Conservation (phyloP, 2,888 invertebrate genomes). For the Drosophila formosana region DNA sequence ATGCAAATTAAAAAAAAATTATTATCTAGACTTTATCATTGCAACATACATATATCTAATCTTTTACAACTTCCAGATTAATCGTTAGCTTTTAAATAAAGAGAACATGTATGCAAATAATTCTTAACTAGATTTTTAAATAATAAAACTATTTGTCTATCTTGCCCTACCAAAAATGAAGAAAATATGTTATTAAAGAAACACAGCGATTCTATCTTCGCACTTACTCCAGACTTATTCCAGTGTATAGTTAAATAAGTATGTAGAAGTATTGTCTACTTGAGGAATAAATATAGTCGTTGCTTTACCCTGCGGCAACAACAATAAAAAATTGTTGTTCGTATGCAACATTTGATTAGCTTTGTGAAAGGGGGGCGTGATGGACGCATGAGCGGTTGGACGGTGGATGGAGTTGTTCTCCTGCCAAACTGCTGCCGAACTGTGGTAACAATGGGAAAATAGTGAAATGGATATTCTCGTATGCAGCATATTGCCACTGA, state of each 20-base stretch:
- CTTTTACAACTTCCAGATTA: no score
- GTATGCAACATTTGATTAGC: slow-evolving; percentile 78
- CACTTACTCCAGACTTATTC: background rate
- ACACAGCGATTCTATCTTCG: background rate
- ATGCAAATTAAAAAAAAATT: no score
- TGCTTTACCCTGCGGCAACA: slow-evolving; percentile 62
- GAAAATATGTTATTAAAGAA: no score
- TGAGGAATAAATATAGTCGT: slow-evolving; percentile 55
- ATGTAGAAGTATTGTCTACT: slow-evolving; percentile 3
- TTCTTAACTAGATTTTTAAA: no score
- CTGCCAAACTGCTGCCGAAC: slow-evolving; percentile 4
- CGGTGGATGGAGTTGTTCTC: background rate
- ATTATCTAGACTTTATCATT: no score
- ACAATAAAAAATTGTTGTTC: slow-evolving; percentile 73
- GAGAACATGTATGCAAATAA: no score
- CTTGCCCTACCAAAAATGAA: no score
- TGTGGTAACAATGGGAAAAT: slow-evolving; percentile 35
- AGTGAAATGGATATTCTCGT: slow-evolving; percentile 8
- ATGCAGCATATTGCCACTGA: slow-evolving; percentile 49
- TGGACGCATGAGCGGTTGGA: background rate
- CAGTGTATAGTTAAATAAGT: slow-evolving; percentile 35
- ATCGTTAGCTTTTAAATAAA: no score
- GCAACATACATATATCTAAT: no score
- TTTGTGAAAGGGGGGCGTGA: slow-evolving; percentile 40
- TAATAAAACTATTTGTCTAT: no score